Evolutionary conservation across 30 jellyfish, hydroid and myxozoan genomes (phyloP).

Genomic region (Aurelia aurita complex sp. Pacific): DNA sequence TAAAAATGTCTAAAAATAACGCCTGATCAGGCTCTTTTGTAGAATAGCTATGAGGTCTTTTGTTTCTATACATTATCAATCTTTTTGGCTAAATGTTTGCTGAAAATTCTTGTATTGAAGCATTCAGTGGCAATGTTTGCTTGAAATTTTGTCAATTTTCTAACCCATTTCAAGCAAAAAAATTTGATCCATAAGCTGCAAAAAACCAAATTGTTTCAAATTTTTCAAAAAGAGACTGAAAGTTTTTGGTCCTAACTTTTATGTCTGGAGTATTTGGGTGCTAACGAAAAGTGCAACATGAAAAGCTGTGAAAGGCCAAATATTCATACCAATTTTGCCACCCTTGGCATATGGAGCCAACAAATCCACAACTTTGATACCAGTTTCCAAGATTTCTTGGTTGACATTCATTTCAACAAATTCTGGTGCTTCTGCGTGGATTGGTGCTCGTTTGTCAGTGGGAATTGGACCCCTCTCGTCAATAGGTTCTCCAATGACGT

Average conservation of each 20-base stretch:
- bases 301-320: neutral
- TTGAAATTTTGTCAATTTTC: no score
- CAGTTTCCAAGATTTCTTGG: constrained; percentile 99
- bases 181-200: no score
- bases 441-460: constrained; percentile 97
- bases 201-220: no score
- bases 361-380: constrained; percentile 99
- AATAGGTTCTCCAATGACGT: constrained; percentile 99
- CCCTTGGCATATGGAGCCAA: constrained; percentile 99
- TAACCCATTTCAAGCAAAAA: no score
- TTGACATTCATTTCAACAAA: constrained; percentile 99
- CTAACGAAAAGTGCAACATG: neutral
- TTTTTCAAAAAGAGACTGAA: no score
- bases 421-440: constrained; percentile 99
- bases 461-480: constrained; percentile 99
- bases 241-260: neutral
- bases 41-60: no score
- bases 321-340: constrained; percentile 96
- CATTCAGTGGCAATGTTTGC: no score
- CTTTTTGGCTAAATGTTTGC: no score
- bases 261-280: neutral
- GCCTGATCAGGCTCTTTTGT: no score
- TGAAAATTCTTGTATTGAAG: no score
- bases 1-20: no score
- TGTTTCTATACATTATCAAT: no score